phyloP scores from a whole-genome alignment of 2,113 vertebrate species.

The Noturus placidus region DNA sequence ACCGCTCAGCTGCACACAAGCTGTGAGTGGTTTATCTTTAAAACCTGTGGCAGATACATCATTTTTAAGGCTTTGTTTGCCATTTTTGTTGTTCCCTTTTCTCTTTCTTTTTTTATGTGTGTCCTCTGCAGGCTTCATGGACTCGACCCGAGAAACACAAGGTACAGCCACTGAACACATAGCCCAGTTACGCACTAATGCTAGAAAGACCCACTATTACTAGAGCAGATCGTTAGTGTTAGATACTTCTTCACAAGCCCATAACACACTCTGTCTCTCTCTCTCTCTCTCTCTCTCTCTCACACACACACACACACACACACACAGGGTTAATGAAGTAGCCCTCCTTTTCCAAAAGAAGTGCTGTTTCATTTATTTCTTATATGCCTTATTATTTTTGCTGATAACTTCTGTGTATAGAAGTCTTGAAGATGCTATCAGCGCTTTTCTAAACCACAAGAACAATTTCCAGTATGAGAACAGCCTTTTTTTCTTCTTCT shows the following conservation, averaged over 20 bases:
- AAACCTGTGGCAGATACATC: neutral
- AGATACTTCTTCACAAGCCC: conserved; percentile 37
- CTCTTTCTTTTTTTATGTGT: conserved; percentile 78
- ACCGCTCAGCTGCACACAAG: neutral
- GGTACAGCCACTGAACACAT: conserved; percentile 87
- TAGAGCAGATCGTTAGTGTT: conserved; percentile 60
- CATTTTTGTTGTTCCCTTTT: conserved; percentile 27
- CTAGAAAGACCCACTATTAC: conserved; percentile 51
- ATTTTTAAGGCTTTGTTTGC: conserved; percentile 17
- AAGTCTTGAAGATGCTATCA: conserved; percentile 31
- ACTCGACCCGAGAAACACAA: conserved; percentile 95
- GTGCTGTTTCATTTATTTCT: conserved; percentile 27
- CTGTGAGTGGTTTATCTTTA: neutral
- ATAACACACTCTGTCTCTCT: neutral
- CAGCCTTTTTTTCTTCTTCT: conserved; percentile 14
- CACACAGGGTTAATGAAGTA: conserved; percentile 16
- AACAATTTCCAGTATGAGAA: conserved; percentile 9
- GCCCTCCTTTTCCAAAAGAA: conserved; percentile 6
- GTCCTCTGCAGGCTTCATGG: conserved; percentile 95
- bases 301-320: neutral
- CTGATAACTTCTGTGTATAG: conserved; percentile 15
- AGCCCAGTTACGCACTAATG: conserved; percentile 69
- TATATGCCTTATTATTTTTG: conserved; percentile 28
- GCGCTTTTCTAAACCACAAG: neutral
- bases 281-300: neutral